A percentile compares a stretch with the other conserved stretches of the same genome.
Conservation (phyloP, 2,113 vertebrate genomes). For the Tyrannus savana region DNA sequence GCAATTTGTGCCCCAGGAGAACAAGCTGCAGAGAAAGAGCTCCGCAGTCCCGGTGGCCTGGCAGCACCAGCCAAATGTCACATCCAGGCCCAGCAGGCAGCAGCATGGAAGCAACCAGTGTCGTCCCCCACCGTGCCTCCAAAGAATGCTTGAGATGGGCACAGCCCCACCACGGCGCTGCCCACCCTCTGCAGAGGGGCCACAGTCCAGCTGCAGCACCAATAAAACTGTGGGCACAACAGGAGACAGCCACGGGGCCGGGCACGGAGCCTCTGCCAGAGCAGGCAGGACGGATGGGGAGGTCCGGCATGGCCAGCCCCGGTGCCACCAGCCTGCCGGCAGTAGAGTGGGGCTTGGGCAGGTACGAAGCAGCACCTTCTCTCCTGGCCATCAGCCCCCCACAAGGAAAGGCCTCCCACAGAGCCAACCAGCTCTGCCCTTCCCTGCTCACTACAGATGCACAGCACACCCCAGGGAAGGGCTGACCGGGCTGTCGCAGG, state of each 20-base stretch:
- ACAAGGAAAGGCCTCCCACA: background rate
- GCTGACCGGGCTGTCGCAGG: accelerated
- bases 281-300: accelerated
- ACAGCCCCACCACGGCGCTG: background rate
- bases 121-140: background rate
- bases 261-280: background rate
- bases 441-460: accelerated
- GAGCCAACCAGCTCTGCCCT: accelerated
- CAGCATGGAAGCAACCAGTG: background rate
- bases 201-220: background rate
- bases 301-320: background rate
- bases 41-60: constrained; percentile 33
- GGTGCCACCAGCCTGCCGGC: background rate
- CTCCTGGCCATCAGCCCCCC: accelerated
- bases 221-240: background rate
- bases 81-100: constrained; percentile 44
- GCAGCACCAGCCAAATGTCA: constrained; percentile 17
- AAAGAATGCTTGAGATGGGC: constrained; percentile 21
- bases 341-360: accelerated
- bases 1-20: constrained; percentile 54
- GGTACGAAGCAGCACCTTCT: background rate
- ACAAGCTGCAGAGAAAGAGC: constrained; percentile 14
- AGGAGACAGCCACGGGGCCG: background rate
- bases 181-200: background rate
- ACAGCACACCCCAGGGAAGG: background rate